These are phyloP conservation scores for Lasiommata megera DNA, from an alignment of 2,888 invertebrate species.

Conservation along the genomic window DNA sequence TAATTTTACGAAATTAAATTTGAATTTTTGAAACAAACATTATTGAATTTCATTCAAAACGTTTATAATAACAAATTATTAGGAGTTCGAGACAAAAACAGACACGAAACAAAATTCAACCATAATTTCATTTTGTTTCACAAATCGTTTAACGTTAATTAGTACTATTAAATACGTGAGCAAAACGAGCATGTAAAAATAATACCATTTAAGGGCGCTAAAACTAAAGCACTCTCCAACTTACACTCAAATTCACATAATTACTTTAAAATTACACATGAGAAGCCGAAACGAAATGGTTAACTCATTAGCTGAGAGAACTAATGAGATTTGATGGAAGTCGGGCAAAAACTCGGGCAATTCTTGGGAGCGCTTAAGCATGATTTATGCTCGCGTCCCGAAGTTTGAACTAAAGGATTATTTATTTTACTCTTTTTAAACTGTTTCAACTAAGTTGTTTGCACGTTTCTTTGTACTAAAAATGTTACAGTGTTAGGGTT, in stretches of 20 bases:
- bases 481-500: not conserved
- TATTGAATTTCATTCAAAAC: too few relatives aligned
- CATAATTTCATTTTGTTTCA: not conserved
- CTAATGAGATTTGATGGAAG: constrained; percentile 53
- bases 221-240: constrained; percentile 19
- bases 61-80: too few relatives aligned
- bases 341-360: constrained; percentile 45
- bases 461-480: not conserved
- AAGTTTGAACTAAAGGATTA: constrained; percentile 31
- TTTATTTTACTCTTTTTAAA: not conserved
- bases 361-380: constrained; percentile 45
- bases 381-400: constrained; percentile 47
- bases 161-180: not conserved
- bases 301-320: constrained; percentile 46
- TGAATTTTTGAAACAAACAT: too few relatives aligned
- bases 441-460: not conserved
- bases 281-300: constrained; percentile 41
- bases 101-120: not conserved
- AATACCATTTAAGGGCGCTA: constrained; percentile 13
- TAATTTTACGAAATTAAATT: too few relatives aligned
- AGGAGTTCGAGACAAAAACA: too few relatives aligned
- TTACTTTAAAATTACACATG: constrained; percentile 38
- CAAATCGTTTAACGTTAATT: not conserved
- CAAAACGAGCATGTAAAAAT: constrained; percentile 12
- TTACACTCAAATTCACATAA: constrained; percentile 34